phyloP scores from a whole-genome alignment of 2,888 invertebrate genomes.

The Malachius bipustulatus region DNA sequence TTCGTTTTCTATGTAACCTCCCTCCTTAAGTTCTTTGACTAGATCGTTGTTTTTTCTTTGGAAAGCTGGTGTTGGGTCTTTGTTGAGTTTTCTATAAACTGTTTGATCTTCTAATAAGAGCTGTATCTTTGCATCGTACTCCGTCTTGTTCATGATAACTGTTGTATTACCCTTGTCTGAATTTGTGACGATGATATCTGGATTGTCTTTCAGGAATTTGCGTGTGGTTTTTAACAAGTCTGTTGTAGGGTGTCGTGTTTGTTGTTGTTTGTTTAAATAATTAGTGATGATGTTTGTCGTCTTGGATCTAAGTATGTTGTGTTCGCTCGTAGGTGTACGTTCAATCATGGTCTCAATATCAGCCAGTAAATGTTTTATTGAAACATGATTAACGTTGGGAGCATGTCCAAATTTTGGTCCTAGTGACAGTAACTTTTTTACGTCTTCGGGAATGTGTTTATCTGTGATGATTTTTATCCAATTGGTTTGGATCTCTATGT shows the following conservation, averaged over 20 bases:
- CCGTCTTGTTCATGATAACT: too few relatives aligned
- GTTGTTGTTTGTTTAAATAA: conserved; percentile 1
- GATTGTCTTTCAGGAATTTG: neutral
- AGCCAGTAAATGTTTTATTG: neutral
- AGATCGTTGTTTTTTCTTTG: conserved; percentile 6
- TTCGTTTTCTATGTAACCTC: neutral
- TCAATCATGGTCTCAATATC: conserved; percentile 6
- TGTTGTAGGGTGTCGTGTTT: neutral
- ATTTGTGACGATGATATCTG: neutral
- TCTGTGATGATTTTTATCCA: conserved; percentile 4
- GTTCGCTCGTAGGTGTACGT: neutral
- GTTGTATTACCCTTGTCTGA: conserved; percentile 8
- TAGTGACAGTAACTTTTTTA: conserved; percentile 1
- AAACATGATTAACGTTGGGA: too few relatives aligned
- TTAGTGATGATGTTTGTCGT: conserved; percentile 3
- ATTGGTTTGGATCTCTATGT: too few relatives aligned
- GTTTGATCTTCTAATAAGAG: neutral
- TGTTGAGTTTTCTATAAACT: neutral
- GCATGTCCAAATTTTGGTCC: neutral
- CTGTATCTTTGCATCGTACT: conserved; percentile 1
- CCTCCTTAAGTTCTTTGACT: conserved; percentile 4
- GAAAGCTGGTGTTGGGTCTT: neutral
- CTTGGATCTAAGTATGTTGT: conserved; percentile 1
- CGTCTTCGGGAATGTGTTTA: neutral
- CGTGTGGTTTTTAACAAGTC: neutral